Conservation (phyloP, 2,888 invertebrate genomes). For the Octonoba sinensis region DNA sequence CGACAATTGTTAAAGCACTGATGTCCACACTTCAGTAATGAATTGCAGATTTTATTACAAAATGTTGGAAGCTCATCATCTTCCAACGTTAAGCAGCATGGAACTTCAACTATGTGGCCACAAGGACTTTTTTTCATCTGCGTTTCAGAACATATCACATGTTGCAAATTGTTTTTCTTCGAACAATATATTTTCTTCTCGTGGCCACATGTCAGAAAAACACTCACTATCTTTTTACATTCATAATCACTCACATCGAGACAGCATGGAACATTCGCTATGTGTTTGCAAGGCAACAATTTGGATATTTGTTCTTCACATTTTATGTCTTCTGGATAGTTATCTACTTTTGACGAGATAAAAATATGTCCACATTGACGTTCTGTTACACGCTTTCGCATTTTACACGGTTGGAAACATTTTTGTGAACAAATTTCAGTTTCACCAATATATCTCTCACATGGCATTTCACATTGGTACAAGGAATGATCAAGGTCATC, state of each 20-base stretch:
- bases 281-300: slow-evolving; percentile 30
- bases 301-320: slow-evolving; percentile 24
- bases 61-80: slow-evolving; percentile 22
- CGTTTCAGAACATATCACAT: slow-evolving; percentile 23
- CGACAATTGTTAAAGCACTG: slow-evolving; percentile 70
- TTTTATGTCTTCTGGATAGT: slow-evolving; percentile 6
- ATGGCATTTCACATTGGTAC: slow-evolving; percentile 46
- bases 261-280: slow-evolving; percentile 34
- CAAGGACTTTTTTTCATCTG: slow-evolving; percentile 22
- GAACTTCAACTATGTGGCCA: slow-evolving; percentile 45
- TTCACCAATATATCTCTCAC: slow-evolving; percentile 42
- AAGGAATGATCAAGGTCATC: slow-evolving; percentile 29
- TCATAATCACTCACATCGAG: slow-evolving; percentile 1
- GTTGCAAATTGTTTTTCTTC: slow-evolving; percentile 6
- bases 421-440: slow-evolving; percentile 19
- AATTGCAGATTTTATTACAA: slow-evolving; percentile 36
- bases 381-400: too few relatives aligned
- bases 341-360: too few relatives aligned
- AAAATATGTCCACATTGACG: too few relatives aligned
- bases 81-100: slow-evolving; percentile 16
- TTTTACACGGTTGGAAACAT: slow-evolving; percentile 40
- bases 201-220: slow-evolving; percentile 50
- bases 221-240: slow-evolving; percentile 15
- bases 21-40: slow-evolving; percentile 68
- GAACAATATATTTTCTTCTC: slow-evolving; percentile 30